Evolutionary conservation across 2,113 vertebrate genomes (phyloP).

Genomic region (Ciconia stormi): DNA sequence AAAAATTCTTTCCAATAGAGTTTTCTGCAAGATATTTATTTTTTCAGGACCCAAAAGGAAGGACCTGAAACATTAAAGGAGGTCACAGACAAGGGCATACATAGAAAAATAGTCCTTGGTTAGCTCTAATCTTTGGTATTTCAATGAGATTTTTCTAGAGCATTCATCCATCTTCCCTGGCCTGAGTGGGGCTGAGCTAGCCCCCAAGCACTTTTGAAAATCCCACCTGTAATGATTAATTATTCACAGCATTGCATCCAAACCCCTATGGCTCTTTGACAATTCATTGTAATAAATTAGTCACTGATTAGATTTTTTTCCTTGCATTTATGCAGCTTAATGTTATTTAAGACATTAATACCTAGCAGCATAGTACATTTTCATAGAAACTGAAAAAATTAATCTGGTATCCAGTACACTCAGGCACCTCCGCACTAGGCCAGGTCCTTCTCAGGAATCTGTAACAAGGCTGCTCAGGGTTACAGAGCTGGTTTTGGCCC

Average conservation of each 20-base stretch:
- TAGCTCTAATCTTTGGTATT: background rate
- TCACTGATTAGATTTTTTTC: background rate
- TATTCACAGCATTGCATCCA: background rate
- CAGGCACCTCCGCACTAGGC: background rate
- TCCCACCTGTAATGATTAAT: background rate
- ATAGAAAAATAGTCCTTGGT: background rate
- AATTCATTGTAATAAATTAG: background rate
- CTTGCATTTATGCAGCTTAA: background rate
- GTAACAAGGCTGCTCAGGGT: background rate
- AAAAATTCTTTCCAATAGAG: background rate
- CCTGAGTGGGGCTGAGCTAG: background rate
- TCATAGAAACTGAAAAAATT: background rate
- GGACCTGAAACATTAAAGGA: background rate
- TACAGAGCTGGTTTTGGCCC: background rate
- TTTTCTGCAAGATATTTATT: background rate
- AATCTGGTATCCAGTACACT: too few relatives aligned
- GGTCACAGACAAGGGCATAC: background rate
- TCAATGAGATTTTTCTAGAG: background rate
- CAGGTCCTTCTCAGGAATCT: background rate
- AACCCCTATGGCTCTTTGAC: background rate
- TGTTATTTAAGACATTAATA: background rate
- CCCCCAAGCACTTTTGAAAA: background rate
- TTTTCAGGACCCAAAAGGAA: background rate
- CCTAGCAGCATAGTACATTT: rapidly evolving
- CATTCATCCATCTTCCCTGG: background rate